Conservation (phyloP, 2,113 vertebrate genomes). For the Istiophorus platypterus region DNA sequence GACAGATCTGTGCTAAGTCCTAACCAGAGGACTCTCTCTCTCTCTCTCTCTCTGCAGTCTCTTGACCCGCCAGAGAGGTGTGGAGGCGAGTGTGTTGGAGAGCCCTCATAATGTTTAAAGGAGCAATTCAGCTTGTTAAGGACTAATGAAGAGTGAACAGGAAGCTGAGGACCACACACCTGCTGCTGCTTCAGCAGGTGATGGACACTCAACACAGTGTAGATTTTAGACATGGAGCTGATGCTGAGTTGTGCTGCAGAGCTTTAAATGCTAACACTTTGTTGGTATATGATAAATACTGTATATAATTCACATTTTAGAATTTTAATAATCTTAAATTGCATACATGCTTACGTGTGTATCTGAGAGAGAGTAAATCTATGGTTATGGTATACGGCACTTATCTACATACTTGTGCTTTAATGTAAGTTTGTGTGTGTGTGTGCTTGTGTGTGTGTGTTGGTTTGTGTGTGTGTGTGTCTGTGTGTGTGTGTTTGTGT, state of each 20-base stretch:
- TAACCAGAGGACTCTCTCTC: background rate
- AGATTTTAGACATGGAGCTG: background rate
- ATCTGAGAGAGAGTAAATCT: slow-evolving; percentile 7
- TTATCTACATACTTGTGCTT: slow-evolving; percentile 9
- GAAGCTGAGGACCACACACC: slow-evolving; percentile 31
- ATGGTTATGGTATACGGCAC: background rate
- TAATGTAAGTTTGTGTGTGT: background rate
- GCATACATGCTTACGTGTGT: background rate
- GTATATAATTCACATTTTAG: background rate
- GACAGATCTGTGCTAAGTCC: background rate
- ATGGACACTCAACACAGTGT: background rate
- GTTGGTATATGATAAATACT: background rate
- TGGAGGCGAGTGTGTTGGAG: slow-evolving; percentile 27
- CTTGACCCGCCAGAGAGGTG: slow-evolving; percentile 6
- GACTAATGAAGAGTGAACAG: slow-evolving; percentile 16
- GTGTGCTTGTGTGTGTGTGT: background rate
- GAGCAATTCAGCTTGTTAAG: slow-evolving; percentile 26
- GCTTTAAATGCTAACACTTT: background rate
- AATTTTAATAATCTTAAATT: background rate
- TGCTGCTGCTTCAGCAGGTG: slow-evolving; percentile 29
- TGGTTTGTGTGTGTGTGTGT: background rate
- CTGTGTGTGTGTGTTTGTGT: background rate
- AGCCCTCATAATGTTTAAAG: slow-evolving; percentile 31
- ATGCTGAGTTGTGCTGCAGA: background rate
- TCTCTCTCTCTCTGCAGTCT: background rate